phyloP scores from a whole-genome alignment of 2,888 invertebrate genomes.

The Stratiomys singularior region DNA sequence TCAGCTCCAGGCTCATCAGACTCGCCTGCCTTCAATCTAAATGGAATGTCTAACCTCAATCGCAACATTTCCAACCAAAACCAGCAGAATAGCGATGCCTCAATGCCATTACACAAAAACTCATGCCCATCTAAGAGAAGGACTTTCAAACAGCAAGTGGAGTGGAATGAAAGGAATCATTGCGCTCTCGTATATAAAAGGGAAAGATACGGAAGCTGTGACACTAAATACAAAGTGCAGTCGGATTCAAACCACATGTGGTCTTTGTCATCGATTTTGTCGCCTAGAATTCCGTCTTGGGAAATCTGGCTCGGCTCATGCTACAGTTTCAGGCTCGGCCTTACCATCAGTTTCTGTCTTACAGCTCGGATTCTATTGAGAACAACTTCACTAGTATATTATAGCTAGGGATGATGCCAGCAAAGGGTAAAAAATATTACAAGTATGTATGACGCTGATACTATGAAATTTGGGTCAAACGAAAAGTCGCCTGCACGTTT shows the following conservation, averaged over 20 bases:
- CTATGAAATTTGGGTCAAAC: conserved; percentile 1
- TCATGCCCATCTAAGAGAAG: background rate
- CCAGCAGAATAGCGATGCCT: background rate
- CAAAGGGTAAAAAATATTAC: background rate
- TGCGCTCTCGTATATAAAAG: background rate
- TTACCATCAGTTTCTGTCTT: too few species aligned
- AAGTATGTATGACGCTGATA: background rate
- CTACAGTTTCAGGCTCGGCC: too few species aligned
- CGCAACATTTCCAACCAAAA: background rate
- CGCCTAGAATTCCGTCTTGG: background rate
- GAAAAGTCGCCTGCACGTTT: background rate
- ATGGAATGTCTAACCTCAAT: background rate
- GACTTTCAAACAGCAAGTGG: background rate
- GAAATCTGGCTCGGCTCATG: background rate
- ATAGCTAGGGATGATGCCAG: background rate
- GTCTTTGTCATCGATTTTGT: conserved; percentile 3
- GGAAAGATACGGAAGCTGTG: background rate
- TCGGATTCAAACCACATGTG: background rate
- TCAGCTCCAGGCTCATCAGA: background rate
- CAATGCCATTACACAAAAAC: background rate
- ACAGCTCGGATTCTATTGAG: background rate
- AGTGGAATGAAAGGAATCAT: background rate
- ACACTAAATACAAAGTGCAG: background rate
- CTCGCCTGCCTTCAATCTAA: too few species aligned
- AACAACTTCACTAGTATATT: too few species aligned